These are phyloP conservation scores for Dasysyrphus tricinctus DNA, from an alignment of 2,888 invertebrate genomes.

Conservation along the genomic window DNA sequence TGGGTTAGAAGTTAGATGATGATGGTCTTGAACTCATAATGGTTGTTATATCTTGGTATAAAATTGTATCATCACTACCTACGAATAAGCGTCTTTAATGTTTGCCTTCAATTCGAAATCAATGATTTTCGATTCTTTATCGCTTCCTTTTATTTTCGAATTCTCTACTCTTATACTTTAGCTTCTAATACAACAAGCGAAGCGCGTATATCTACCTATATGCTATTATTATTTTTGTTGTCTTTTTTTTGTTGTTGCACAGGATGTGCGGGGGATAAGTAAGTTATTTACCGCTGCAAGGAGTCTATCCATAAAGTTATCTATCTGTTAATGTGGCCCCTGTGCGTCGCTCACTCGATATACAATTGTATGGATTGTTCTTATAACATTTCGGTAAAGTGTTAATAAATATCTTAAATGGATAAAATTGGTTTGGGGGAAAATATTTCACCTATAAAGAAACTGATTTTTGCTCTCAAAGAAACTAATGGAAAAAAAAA, in stretches of 20 bases:
- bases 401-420: constrained; percentile 66
- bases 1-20: constrained; percentile 38
- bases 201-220: neutral
- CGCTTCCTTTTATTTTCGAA: constrained; percentile 52
- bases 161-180: neutral
- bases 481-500: constrained; percentile 24
- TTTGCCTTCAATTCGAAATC: constrained; percentile 64
- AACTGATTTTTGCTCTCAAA: constrained; percentile 3
- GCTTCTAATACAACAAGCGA: constrained; percentile 10
- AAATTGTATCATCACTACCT: constrained; percentile 19
- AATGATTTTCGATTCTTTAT: constrained; percentile 73
- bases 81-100: constrained; percentile 44
- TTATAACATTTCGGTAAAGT: constrained; percentile 45
- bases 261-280: constrained; percentile 34
- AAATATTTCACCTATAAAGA: constrained; percentile 43
- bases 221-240: constrained; percentile 10
- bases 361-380: constrained; percentile 48
- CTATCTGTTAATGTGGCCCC: constrained; percentile 50
- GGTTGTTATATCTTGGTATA: constrained; percentile 11
- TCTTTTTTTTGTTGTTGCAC: neutral
- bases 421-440: constrained; percentile 24
- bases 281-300: constrained; percentile 69
- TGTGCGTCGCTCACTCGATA: neutral
- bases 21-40: constrained; percentile 18
- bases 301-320: constrained; percentile 66